Percentiles rank a stretch among this genome's conserved stretches.
Conservation (phyloP, 2,888 invertebrate genomes). For the Orthonychiurus folsomi region DNA sequence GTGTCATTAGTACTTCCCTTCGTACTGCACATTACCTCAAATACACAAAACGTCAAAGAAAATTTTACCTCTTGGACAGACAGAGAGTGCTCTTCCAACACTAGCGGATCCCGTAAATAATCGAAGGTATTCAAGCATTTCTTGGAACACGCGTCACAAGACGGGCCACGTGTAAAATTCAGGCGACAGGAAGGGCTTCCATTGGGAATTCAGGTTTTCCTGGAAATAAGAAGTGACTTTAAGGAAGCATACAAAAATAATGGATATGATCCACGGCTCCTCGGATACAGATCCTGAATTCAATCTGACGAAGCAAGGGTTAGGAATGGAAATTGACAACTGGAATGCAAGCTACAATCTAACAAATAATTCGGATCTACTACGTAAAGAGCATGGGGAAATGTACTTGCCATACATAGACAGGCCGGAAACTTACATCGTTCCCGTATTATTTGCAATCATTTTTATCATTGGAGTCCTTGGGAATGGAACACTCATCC, state of each 20-base stretch:
- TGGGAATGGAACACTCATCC: constrained; percentile 64
- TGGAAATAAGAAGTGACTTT: no score
- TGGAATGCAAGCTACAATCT: background rate
- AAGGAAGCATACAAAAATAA: no score
- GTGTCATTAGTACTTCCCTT: background rate
- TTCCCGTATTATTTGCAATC: constrained; percentile 45
- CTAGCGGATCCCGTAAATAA: no score
- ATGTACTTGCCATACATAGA: constrained; percentile 40
- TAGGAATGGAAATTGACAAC: background rate
- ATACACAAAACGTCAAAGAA: background rate
- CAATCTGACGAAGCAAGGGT: background rate
- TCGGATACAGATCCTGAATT: no score
- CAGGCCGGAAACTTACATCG: constrained; percentile 43
- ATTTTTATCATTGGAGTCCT: constrained; percentile 47
- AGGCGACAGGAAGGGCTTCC: no score
- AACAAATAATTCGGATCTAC: background rate
- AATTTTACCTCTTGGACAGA: no score
- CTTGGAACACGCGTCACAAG: no score
- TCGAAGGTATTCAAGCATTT: background rate
- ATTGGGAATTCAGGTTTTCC: no score
- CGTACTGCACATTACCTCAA: background rate
- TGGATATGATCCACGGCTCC: no score
- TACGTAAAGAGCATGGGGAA: background rate
- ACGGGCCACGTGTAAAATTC: no score
- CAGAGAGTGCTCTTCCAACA: no score